Evolutionary conservation across 1,140 invertebrate genomes (phyloP), one percentile per base, ranked within the genome.

Genomic region (Brevipalpus yothersi): DNA sequence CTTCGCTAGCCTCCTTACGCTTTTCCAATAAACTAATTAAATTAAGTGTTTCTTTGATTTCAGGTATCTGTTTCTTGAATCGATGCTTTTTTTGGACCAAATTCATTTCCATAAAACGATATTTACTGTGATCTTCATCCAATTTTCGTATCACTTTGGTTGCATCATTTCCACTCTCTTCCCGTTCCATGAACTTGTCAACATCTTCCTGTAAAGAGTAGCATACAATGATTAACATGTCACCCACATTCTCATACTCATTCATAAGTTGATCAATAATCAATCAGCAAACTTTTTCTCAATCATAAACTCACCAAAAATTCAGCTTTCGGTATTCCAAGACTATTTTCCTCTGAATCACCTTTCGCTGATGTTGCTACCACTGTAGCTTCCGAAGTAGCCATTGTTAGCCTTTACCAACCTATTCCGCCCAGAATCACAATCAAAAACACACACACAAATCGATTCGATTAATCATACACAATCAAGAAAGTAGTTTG

Each of bases 71-170:
- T 61, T 78, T 78, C 66, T 84, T 83, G 60, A 93, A 70, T 62
- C 77, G 80, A 67, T 79, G 79, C 61, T 82, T 81, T 67, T 89
- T 91, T 49, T 80, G 81, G 62, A 79, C 73, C 62, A 95, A 76
- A 70, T 89, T 92, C 65, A 80, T 82, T 73, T 95, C 92, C 84
- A 96, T 92, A 68, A 91, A 90, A 75, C 94, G 94, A 70, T 95
- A 95, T 76, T 95, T 94, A 61, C 80, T 81, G 73, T 91, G 86
- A 70, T 84, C 82, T 67, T 94, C 91, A 69, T 95, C 89, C 42
- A 95, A 73, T 64, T 76, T 78, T 66, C 81, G 81, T 47, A 95
- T 72, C 13, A 90, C 89, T 70, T 80, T 78, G 66, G 93, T 86
- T 4, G 82, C 82, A 59, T 80, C 80, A 43, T 79, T 78, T 31